Conservation (phyloP, 2,113 vertebrate genomes). For the Channa argus region DNA sequence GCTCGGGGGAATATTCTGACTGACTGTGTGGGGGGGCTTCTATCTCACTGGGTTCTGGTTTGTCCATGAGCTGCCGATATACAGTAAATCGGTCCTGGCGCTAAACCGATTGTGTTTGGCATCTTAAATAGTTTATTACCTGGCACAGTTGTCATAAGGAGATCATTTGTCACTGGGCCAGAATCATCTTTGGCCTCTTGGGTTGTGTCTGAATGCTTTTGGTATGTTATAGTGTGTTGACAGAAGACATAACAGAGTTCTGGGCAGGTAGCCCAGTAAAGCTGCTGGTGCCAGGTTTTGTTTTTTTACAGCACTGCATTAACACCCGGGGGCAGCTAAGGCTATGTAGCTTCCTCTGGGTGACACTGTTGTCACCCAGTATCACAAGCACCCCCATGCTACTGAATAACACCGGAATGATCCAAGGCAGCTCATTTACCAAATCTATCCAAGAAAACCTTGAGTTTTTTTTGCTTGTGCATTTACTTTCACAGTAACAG, state of each 20-base stretch:
- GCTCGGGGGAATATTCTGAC: conserved; percentile 73
- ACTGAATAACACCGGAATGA: conserved; percentile 4
- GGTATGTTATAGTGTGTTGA: conserved; percentile 22
- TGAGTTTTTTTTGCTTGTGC: too few species aligned
- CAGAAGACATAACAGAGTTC: conserved; percentile 25
- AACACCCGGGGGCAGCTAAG: conserved; percentile 38
- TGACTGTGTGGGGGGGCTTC: conserved; percentile 38
- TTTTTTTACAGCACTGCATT: conserved; percentile 19
- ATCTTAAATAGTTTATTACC: conserved; percentile 36
- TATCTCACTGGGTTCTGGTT: conserved; percentile 47
- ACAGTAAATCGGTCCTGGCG: neutral
- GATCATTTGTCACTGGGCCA: conserved; percentile 17
- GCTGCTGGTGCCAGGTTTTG: conserved; percentile 32
- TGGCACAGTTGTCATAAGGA: neutral
- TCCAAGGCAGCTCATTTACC: neutral
- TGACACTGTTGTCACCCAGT: conserved; percentile 28
- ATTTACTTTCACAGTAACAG: too few species aligned
- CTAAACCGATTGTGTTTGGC: conserved; percentile 32
- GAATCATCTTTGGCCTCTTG: neutral
- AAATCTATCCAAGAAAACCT: too few species aligned
- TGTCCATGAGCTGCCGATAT: conserved; percentile 37
- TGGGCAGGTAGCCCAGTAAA: conserved; percentile 32
- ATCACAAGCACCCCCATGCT: conserved; percentile 17
- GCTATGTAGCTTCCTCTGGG: conserved; percentile 30
- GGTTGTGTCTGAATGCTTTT: neutral